These are phyloP conservation scores for Diaprepes abbreviatus DNA, from an alignment of 2,888 invertebrate genomes.

Conservation along the genomic window DNA sequence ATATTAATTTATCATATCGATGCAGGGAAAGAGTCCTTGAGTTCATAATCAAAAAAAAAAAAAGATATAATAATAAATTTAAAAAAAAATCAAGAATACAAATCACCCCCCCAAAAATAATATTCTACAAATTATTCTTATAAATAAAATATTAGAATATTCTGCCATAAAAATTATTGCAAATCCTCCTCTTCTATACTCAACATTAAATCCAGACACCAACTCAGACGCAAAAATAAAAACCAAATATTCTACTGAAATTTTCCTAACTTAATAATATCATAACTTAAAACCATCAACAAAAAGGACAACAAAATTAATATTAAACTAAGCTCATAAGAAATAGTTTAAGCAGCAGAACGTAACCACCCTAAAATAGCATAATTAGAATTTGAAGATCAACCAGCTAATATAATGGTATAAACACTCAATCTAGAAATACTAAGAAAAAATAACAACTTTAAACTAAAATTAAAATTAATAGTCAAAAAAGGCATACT, in stretches of 20 bases:
- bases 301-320: conserved; percentile 75
- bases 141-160: conserved; percentile 79
- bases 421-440: conserved; percentile 76
- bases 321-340: conserved; percentile 80
- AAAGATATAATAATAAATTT: conserved; percentile 71
- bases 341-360: conserved; percentile 80
- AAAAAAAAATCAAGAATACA: conserved; percentile 70
- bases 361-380: conserved; percentile 78
- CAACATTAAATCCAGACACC: conserved; percentile 85
- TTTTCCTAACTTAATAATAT: conserved; percentile 69
- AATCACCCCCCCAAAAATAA: conserved; percentile 73
- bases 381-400: conserved; percentile 82
- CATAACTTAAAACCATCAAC: conserved; percentile 72
- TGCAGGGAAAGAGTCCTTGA: conserved; percentile 78
- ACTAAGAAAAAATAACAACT: conserved; percentile 76
- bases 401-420: conserved; percentile 75
- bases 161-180: conserved; percentile 81
- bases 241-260: conserved; percentile 71
- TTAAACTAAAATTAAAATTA: conserved; percentile 72
- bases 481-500: conserved; percentile 73
- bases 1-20: conserved; percentile 82
- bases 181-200: conserved; percentile 80
- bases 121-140: too few species aligned
- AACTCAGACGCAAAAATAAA: conserved; percentile 77
- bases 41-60: conserved; percentile 77